A percentile compares a stretch with the other conserved stretches of the same genome.
These are phyloP conservation scores for Tyrannus savana DNA, from an alignment of 2,113 vertebrate genomes.

Conservation along the genomic window DNA sequence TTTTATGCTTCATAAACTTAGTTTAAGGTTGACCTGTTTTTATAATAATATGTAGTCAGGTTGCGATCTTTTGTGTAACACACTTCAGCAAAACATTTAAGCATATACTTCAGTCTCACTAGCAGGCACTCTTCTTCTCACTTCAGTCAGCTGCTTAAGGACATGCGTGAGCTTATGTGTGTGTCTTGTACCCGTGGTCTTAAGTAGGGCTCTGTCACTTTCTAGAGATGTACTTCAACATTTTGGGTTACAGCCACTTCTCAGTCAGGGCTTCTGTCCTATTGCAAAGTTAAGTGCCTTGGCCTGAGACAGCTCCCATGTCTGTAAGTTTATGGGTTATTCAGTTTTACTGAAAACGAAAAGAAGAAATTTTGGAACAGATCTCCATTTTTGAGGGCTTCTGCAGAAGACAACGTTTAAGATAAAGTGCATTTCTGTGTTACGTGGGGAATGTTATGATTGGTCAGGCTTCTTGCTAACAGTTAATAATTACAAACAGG, in stretches of 20 bases:
- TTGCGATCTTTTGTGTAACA: background rate
- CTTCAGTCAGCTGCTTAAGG: background rate
- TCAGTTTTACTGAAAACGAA: background rate
- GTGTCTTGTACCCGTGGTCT: background rate
- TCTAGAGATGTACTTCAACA: background rate
- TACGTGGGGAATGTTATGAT: background rate
- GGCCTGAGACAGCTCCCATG: background rate
- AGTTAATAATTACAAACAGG: background rate
- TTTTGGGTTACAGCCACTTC: background rate
- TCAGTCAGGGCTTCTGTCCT: background rate
- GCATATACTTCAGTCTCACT: background rate
- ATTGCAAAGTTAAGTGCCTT: background rate
- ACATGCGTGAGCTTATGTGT: fast-evolving
- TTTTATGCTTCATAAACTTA: background rate
- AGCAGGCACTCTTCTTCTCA: background rate
- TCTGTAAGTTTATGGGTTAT: background rate
- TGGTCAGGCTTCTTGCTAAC: background rate
- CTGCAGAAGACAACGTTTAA: background rate
- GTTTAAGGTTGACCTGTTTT: background rate
- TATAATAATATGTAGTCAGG: background rate
- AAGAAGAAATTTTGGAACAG: background rate
- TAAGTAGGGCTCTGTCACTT: background rate
- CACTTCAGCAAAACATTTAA: background rate
- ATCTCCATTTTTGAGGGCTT: background rate
- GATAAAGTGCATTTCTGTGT: background rate